Percentiles rank a stretch among this genome's conserved stretches.
Conservation (phyloP, 2,113 vertebrate species). For the Oxygymnocypris stewartii region DNA sequence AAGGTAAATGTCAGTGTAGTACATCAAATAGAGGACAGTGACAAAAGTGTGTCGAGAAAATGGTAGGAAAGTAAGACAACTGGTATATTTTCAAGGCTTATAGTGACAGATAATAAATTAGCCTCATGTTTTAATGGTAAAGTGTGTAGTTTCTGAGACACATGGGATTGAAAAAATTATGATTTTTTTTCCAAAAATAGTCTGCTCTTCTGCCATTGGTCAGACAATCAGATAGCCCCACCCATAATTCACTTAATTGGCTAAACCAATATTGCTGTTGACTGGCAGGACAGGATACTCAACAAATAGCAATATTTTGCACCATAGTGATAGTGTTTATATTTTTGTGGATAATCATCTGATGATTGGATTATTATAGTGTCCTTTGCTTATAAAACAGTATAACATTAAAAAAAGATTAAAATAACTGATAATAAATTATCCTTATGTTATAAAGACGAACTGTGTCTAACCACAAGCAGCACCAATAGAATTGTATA, state of each 20-base stretch:
- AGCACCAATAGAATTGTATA: background rate
- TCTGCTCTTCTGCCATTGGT: background rate
- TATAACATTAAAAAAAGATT: background rate
- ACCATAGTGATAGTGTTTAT: background rate
- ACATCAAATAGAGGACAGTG: conserved; percentile 22
- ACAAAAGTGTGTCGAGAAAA: background rate
- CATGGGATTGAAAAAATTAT: background rate
- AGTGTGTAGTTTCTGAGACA: background rate
- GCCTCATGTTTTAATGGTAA: background rate
- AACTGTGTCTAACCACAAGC: background rate
- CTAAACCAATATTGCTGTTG: background rate
- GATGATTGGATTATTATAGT: background rate
- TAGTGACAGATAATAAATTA: background rate
- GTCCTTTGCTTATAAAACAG: background rate
- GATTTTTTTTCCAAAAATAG: background rate
- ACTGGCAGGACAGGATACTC: background rate
- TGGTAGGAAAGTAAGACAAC: background rate
- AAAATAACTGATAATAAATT: background rate
- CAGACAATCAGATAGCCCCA: background rate
- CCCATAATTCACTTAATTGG: background rate
- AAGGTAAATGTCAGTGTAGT: conserved; percentile 40
- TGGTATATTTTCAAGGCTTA: background rate
- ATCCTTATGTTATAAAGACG: background rate
- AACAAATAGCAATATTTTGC: background rate
- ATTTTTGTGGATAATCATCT: background rate